phyloP scores from a whole-genome alignment of 2,888 invertebrate genomes.

The Syrista parreyssii region DNA sequence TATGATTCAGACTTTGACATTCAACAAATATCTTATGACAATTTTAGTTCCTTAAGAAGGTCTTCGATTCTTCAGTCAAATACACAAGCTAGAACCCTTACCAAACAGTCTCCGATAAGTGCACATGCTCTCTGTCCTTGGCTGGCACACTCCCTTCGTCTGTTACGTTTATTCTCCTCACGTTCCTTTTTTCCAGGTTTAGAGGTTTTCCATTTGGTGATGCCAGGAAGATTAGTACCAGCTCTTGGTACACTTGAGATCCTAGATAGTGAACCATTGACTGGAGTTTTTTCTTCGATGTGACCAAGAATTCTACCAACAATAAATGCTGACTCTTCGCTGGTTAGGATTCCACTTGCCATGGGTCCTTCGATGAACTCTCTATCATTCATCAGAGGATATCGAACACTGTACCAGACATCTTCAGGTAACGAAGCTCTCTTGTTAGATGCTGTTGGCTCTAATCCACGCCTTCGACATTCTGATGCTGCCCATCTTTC shows the following conservation, averaged over 20 bases:
- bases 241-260: slow-evolving; percentile 41
- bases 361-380: slow-evolving; percentile 73
- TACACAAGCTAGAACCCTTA: slow-evolving; percentile 56
- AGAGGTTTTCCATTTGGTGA: slow-evolving; percentile 20
- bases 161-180: slow-evolving; percentile 57
- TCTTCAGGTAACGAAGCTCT: slow-evolving; percentile 67
- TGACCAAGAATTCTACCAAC: slow-evolving; percentile 52
- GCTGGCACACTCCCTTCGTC: slow-evolving; percentile 55
- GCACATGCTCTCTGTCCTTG: slow-evolving; percentile 55
- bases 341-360: slow-evolving; percentile 69
- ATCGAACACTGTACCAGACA: slow-evolving; percentile 73
- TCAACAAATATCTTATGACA: not conserved
- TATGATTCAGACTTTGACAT: no score
- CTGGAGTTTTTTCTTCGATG: slow-evolving; percentile 20
- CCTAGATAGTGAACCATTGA: slow-evolving; percentile 23
- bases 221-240: slow-evolving; percentile 9
- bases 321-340: slow-evolving; percentile 66
- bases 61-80: slow-evolving; percentile 47
- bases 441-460: slow-evolving; percentile 68
- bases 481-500: slow-evolving; percentile 73
- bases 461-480: slow-evolving; percentile 69
- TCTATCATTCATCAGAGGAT: slow-evolving; percentile 74
- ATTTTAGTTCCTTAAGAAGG: not conserved
- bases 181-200: slow-evolving; percentile 52
- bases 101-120: slow-evolving; percentile 53